Percentiles rank a stretch among this genome's conserved stretches.
phyloP scores from a whole-genome alignment of 2,797 vertebrate genomes.

The Falco columbarius region DNA sequence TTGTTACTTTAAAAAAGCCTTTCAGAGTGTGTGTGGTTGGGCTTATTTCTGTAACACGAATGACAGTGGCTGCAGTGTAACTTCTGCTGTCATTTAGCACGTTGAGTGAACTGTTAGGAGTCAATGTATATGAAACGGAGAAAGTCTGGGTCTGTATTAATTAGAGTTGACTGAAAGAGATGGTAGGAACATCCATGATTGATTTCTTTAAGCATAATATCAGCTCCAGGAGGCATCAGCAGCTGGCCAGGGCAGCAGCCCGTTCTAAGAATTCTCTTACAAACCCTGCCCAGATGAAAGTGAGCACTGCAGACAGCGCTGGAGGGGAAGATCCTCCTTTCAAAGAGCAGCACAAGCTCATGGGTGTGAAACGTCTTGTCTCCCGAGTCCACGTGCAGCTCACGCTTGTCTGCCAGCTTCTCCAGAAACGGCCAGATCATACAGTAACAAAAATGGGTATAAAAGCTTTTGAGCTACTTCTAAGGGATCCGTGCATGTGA shows the following conservation, averaged over 20 bases:
- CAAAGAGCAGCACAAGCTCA: neutral
- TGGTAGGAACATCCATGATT: neutral
- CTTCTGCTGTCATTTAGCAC: neutral
- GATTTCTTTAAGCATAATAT: neutral
- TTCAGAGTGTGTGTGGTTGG: neutral
- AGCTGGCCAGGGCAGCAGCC: neutral
- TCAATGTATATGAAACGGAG: neutral
- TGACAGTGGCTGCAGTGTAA: neutral
- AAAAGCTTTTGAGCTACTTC: slow-evolving; percentile 21
- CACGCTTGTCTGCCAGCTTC: neutral
- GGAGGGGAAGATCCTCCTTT: neutral
- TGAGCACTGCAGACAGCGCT: neutral
- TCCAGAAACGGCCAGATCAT: neutral
- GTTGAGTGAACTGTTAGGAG: neutral
- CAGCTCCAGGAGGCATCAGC: neutral
- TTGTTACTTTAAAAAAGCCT: neutral
- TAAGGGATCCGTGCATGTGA: neutral
- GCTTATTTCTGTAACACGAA: neutral
- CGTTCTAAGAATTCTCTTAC: neutral
- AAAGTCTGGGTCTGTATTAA: neutral
- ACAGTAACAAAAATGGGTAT: neutral
- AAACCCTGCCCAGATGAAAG: neutral
- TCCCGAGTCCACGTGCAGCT: neutral
- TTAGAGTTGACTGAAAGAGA: neutral
- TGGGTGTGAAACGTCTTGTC: neutral